Evolutionary conservation across 2,113 vertebrate species (phyloP).

Genomic region (Brachypodius melanocephalos): DNA sequence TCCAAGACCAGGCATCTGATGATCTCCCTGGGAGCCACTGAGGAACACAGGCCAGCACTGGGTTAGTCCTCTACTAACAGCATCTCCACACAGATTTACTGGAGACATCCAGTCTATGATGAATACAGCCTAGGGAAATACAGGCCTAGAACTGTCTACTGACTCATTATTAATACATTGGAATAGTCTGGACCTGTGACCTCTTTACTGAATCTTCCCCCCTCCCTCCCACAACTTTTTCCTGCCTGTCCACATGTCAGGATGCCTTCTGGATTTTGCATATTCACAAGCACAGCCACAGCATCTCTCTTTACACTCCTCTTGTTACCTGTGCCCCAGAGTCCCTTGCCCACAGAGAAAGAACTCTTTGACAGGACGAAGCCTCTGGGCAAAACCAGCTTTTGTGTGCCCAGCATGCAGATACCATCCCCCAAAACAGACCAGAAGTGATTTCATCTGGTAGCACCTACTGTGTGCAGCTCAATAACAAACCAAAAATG

Average conservation of each 20-base stretch:
- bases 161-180: conserved; percentile 63
- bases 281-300: background rate
- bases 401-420: background rate
- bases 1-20: background rate
- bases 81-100: conserved; percentile 15
- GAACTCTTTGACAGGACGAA: background rate
- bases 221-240: background rate
- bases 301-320: background rate
- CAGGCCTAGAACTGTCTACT: conserved; percentile 46
- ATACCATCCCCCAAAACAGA: fast-evolving
- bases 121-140: conserved; percentile 40
- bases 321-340: background rate
- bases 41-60: background rate
- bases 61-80: background rate
- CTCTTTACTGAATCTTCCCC: background rate
- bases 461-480: fast-evolving
- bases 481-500: background rate
- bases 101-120: conserved; percentile 33
- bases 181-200: conserved; percentile 49
- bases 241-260: fast-evolving
- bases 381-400: background rate
- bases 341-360: background rate
- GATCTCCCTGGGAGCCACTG: conserved; percentile 2
- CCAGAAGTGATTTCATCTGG: background rate
- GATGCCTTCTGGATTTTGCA: background rate